Conservation (phyloP, 2,113 vertebrate genomes). For the Mormoops blainvillei region DNA sequence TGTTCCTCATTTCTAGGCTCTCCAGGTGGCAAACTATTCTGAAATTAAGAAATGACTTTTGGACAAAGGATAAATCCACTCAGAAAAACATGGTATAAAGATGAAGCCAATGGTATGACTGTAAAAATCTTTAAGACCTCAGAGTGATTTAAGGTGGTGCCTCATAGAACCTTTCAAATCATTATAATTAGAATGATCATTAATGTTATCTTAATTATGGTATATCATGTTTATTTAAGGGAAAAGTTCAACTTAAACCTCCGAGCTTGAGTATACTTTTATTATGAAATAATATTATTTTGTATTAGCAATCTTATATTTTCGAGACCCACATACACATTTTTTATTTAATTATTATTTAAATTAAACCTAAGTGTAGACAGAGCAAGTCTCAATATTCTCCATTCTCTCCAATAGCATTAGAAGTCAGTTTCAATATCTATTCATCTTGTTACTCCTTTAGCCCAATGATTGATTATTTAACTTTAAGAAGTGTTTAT, state of each 20-base stretch:
- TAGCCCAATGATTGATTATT: background rate
- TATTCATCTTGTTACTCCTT: background rate
- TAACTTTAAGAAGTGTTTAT: background rate
- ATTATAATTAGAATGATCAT: background rate
- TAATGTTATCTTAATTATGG: background rate
- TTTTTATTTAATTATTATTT: background rate
- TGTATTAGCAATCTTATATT: background rate
- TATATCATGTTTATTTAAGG: background rate
- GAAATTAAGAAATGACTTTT: background rate
- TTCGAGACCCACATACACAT: background rate
- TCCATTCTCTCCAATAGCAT: background rate
- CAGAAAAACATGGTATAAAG: background rate
- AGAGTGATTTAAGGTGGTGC: background rate
- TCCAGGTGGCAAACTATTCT: background rate
- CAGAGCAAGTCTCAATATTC: background rate
- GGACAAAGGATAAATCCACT: background rate
- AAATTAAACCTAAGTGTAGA: background rate
- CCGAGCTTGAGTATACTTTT: background rate
- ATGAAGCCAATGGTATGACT: background rate
- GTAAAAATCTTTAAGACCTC: background rate
- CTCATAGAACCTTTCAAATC: background rate
- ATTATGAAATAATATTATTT: background rate
- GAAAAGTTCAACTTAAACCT: background rate
- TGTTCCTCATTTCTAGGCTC: background rate
- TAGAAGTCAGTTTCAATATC: background rate